Evolutionary conservation across 2,113 vertebrate species (phyloP), one percentile per base, ranked within the genome.

Genomic region (Macquaria ambigua): DNA sequence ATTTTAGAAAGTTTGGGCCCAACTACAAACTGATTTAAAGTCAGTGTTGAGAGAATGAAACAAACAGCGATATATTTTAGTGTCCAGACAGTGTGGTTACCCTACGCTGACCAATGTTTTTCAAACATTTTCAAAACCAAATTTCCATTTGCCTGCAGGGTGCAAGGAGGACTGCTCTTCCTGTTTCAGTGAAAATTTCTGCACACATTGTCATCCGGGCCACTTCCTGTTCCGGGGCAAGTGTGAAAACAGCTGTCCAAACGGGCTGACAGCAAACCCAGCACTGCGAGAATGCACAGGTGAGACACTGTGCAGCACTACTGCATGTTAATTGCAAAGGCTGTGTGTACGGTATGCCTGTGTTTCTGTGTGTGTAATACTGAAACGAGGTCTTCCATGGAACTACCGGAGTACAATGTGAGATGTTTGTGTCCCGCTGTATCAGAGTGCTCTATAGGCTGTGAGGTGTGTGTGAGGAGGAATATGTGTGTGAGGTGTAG

Each of bases 171-270:
- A 98, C 89, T 98, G 97, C 92, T 96, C 97, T 73, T 96, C 96
- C 86, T 98, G 97, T 93, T 98, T 98, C 95, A 97, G 97, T 92
- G 97, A 96, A 95, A 96, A 94, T 91, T 98, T 98, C 96, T 98
- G 97, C 94, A 98, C 97, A 69, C 97, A 96, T 41, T 98, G 97
- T 94, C 97, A 96, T 95, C 95, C 85, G 83, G 97, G 96, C 76
- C 96, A 96, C 96, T 98, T 98, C 91, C 95, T 98, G 90, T 94
- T 96, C 91, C 95, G 92, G 79, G 97, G 97, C 79, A 98, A 96
- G 95, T 98, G 97, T 95, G 96, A 96, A 94, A 96, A 93, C 89
- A 97, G 93, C 81, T 98, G 97, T 91, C 97, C 97, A 16, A 95
- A 96, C 21, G 97, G 96, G 66, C 90, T 97, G 90, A 95, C 96